A percentile compares a stretch with the other conserved stretches of the same genome.
These are phyloP conservation scores for Phaethon lepturus DNA, from an alignment of 2,113 vertebrate genomes.

Conservation along the genomic window DNA sequence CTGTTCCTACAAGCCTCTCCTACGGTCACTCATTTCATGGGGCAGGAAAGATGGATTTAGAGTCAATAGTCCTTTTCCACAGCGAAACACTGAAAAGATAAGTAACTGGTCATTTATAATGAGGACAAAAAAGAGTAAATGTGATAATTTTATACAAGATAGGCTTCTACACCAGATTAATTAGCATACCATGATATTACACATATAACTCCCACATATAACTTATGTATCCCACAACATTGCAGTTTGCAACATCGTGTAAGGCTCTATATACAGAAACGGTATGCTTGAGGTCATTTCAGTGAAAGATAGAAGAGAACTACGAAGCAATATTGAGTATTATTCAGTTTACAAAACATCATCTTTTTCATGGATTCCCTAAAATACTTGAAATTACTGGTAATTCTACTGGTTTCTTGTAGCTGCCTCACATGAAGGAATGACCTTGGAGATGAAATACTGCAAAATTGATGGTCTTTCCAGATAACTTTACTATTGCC, in stretches of 20 bases:
- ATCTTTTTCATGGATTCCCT: background rate
- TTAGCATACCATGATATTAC: background rate
- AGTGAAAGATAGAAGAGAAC: background rate
- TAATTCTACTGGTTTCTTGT: background rate
- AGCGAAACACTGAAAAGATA: background rate
- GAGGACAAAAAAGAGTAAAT: background rate
- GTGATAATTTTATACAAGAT: background rate
- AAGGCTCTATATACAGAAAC: background rate
- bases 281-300: background rate
- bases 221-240: background rate
- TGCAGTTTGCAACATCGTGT: background rate
- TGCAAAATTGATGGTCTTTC: background rate
- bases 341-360: background rate
- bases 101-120: background rate
- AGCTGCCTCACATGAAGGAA: background rate
- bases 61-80: background rate
- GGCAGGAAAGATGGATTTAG: background rate
- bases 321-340: background rate
- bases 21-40: background rate
- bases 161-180: background rate
- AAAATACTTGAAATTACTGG: background rate
- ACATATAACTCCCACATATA: background rate
- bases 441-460: background rate
- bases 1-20: background rate
- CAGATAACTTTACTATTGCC: background rate